Base-by-base conservation (phyloP, 2,888 invertebrate species). In the Dromius quadrimaculatus region DNA sequence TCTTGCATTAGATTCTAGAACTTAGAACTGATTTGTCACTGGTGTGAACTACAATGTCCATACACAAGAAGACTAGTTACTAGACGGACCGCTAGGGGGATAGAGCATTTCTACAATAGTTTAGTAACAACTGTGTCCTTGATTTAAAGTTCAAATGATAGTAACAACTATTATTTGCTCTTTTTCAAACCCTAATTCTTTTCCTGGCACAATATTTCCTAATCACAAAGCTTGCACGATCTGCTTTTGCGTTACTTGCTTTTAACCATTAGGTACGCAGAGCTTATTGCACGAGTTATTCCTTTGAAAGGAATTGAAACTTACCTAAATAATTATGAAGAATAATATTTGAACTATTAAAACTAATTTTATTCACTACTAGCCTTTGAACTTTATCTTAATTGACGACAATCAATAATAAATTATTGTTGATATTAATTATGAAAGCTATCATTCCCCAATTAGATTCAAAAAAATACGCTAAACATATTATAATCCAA, bases 1-100 rank as follows among this genome's bases (percentile, higher is more conserved):
- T 70, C 70, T 61, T 61, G 69, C 69, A 41, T 62, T 70, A 70
- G 61, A 70, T 62, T 62, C 45, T 62, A 70, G 70, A 54, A 47
- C 15, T 64, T 64, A 64, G 64, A 63, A 64, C 47, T 41, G 61
- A 61, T 15, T 41, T 11, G 15, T 41, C 34, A 61, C 9, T 63
- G 63, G 41, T 63, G 59, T 59, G 41, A 20, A 62, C 23, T 62
- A 62, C 36, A 23, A 62, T 36, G 36, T 20, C 23, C 20, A 62
- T 19, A 36, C 32, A 62, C 61, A 41, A 61, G 38, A 59, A 59
- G 38, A 59, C 19, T 13, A 34, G 70, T 70, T 71, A 50, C 66
- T 68, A 47, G 71, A 66, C 71, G 71, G 72, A 73, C 20, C 61
- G 63, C 63, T 73, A 71, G 74, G 75, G 74, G 73, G 75, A 75